These are phyloP conservation scores for Xylocampa areola DNA, from an alignment of 2,888 invertebrate genomes.

Conservation along the genomic window DNA sequence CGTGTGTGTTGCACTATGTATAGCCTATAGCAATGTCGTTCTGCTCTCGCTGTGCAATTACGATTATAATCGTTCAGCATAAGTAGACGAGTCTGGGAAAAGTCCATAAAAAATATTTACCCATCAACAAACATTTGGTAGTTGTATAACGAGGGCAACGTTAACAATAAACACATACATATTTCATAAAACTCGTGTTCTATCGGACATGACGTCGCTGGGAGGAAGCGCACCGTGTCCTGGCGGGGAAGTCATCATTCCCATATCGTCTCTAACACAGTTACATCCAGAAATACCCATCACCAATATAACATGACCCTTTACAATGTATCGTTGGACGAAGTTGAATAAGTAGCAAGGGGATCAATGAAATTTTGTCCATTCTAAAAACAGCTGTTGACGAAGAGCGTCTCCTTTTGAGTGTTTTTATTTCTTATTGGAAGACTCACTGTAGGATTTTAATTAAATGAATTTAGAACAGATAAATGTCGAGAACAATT, in stretches of 20 bases:
- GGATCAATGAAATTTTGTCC: slow-evolving; percentile 68
- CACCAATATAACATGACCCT: slow-evolving; percentile 57
- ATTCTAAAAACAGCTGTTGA: slow-evolving; percentile 87
- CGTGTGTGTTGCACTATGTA: too few species aligned
- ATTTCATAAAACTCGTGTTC: slow-evolving; percentile 51
- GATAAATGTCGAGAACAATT: slow-evolving; percentile 37
- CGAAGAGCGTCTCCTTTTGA: slow-evolving; percentile 75
- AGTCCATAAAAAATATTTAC: slow-evolving; percentile 7
- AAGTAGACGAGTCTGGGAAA: neutral
- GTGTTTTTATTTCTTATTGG: slow-evolving; percentile 70
- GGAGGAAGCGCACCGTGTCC: slow-evolving; percentile 81
- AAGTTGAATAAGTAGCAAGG: slow-evolving; percentile 41
- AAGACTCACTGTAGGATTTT: slow-evolving; percentile 53
- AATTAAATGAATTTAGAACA: slow-evolving; percentile 50
- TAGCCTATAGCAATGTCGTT: too few species aligned
- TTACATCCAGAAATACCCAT: slow-evolving; percentile 80
- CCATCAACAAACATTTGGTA: slow-evolving; percentile 33
- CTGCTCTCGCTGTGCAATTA: too few species aligned
- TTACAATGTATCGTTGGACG: slow-evolving; percentile 25
- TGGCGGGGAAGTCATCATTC: slow-evolving; percentile 83
- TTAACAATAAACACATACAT: slow-evolving; percentile 46
- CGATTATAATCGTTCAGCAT: too few species aligned
- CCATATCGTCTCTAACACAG: slow-evolving; percentile 76
- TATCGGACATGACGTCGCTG: slow-evolving; percentile 81
- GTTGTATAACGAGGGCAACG: slow-evolving; percentile 22